A percentile compares a stretch with the other conserved stretches of the same genome.
These are phyloP conservation scores for Habrosyne pyritoides DNA, from an alignment of 2,888 invertebrate species.

Conservation along the genomic window DNA sequence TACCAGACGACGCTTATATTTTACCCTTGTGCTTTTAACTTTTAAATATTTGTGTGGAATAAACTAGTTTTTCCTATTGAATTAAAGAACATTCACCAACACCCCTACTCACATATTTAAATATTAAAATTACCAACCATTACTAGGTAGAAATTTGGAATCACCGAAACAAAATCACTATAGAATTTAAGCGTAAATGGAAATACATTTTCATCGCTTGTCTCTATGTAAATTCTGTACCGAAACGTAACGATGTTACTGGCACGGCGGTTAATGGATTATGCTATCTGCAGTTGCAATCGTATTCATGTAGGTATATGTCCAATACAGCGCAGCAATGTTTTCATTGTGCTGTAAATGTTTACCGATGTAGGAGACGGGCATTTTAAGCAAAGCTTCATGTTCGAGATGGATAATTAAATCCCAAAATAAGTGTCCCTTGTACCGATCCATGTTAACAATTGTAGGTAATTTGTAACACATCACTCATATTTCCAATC, in stretches of 20 bases:
- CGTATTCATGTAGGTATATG: conserved; percentile 26
- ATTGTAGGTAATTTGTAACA: not conserved
- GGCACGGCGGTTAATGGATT: conserved; percentile 58
- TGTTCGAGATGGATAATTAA: not conserved
- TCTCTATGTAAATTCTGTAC: conserved; percentile 65
- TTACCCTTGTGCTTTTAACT: conserved; percentile 43
- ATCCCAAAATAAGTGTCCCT: not conserved
- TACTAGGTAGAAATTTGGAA: conserved; percentile 18
- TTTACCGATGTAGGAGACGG: not conserved
- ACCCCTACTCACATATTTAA: conserved; percentile 25
- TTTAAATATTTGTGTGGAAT: not conserved
- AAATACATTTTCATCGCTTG: conserved; percentile 60
- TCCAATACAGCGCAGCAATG: not conserved
- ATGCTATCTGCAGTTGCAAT: conserved; percentile 52
- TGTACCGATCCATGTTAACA: not conserved
- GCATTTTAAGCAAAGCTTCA: not conserved
- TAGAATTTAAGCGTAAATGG: conserved; percentile 60
- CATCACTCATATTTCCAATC: not conserved
- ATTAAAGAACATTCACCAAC: not conserved
- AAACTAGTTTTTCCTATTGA: not conserved
- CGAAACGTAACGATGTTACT: conserved; percentile 68
- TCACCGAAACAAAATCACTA: conserved; percentile 44
- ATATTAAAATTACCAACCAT: conserved; percentile 11
- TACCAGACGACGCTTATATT: conserved; percentile 49
- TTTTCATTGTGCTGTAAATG: not conserved